Evolutionary conservation across 2,888 invertebrate species (phyloP).

Genomic region (Nyleta sp.): DNA sequence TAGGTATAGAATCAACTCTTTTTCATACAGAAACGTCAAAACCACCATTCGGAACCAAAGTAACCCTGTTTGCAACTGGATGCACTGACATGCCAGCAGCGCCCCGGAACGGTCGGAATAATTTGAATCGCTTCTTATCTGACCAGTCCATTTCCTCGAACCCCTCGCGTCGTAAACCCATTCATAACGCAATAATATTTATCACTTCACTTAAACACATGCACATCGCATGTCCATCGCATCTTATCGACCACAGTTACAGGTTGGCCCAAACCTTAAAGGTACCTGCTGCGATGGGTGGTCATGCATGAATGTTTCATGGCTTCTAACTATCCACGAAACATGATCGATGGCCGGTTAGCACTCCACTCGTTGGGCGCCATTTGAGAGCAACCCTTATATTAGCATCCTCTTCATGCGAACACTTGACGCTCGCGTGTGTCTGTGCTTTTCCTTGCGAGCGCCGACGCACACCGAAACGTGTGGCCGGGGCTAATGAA

Average conservation of each 20-base stretch:
- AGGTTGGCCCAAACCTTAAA: constrained; percentile 35
- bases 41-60: too few relatives aligned
- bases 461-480: constrained; percentile 9
- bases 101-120: too few relatives aligned
- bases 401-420: constrained; percentile 45
- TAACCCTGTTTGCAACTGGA: too few relatives aligned
- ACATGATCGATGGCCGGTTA: constrained; percentile 80
- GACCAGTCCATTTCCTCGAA: constrained; percentile 7
- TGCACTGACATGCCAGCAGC: too few relatives aligned
- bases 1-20: too few relatives aligned
- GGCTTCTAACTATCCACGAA: constrained; percentile 78
- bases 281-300: constrained; percentile 72
- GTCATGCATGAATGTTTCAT: constrained; percentile 79
- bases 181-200: constrained; percentile 33
- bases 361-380: constrained; percentile 72
- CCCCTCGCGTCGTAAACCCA: constrained; percentile 4
- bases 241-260: constrained; percentile 50
- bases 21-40: too few relatives aligned
- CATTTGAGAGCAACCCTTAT: constrained; percentile 65
- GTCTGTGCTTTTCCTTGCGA: not conserved
- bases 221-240: constrained; percentile 60
- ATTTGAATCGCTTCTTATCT: too few relatives aligned
- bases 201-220: constrained; percentile 45
- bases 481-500: constrained; percentile 46
- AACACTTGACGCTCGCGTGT: not conserved